These are phyloP conservation scores for human (Homo sapiens) DNA, from an alignment of 2,113 vertebrate species.

Conservation along the genomic window GRCh38 chr3:3862001-3862500, in stretches of 20 bases:
- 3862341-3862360: not conserved
- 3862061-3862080: not conserved
- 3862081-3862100: not conserved
- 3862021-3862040: not conserved
- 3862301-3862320: not conserved
- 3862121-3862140: not conserved
- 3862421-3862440: not conserved
- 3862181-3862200: not conserved
- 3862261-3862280: not conserved
- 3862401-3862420: not conserved
- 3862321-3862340: not conserved
- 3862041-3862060: not conserved
- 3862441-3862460: not conserved
- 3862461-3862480: not conserved
- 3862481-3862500: not conserved
- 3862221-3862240: not conserved
- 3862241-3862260: not conserved
- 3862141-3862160: not conserved
- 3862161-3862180: not conserved
- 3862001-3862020: not conserved
- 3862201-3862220: not conserved
- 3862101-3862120: not conserved
- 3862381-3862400: not conserved
- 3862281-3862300: not conserved
- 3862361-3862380: not conserved